These are phyloP conservation scores for Caenorhabditis sp. DNA, from an alignment of 2,888 invertebrate genomes.

Conservation along the genomic window DNA sequence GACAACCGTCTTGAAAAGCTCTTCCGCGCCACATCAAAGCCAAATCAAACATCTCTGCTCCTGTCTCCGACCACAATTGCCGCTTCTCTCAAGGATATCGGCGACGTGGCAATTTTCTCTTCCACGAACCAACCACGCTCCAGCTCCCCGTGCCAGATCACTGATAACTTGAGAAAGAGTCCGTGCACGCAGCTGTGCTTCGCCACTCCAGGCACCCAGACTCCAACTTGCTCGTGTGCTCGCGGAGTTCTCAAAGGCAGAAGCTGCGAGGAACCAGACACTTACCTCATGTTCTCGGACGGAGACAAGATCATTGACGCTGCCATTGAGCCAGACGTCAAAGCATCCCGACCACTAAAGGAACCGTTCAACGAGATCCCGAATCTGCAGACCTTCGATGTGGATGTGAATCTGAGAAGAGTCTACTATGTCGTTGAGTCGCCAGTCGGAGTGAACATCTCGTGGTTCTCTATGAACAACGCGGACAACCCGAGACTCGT, in stretches of 20 bases:
- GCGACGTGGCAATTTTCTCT: slow-evolving; percentile 93
- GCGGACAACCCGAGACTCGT: slow-evolving; percentile 75
- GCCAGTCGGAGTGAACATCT: slow-evolving; percentile 77
- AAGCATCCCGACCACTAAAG: slow-evolving; percentile 61
- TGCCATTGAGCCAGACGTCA: slow-evolving; percentile 82
- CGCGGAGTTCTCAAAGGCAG: slow-evolving; percentile 85
- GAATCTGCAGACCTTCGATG: slow-evolving; percentile 77
- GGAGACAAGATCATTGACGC: slow-evolving; percentile 93
- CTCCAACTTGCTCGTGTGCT: slow-evolving; percentile 91
- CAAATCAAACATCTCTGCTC: slow-evolving; percentile 72
- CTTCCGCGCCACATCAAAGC: slow-evolving; percentile 73
- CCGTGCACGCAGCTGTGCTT: slow-evolving; percentile 94
- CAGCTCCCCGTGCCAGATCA: slow-evolving; percentile 78
- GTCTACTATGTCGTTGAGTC: slow-evolving; percentile 76
- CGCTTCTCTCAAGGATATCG: slow-evolving; percentile 86
- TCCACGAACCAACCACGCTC: slow-evolving; percentile 87
- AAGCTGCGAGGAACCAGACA: slow-evolving; percentile 84
- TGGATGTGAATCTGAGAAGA: slow-evolving; percentile 75
- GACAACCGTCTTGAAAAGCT: slow-evolving; percentile 77
- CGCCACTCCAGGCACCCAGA: slow-evolving; percentile 85
- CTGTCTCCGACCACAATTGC: slow-evolving; percentile 74
- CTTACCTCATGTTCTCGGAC: slow-evolving; percentile 93
- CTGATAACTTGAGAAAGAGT: slow-evolving; percentile 76
- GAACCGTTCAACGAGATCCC: slow-evolving; percentile 71
- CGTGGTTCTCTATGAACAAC: slow-evolving; percentile 78